Percentiles rank a stretch among this genome's conserved stretches.
phyloP scores from a whole-genome alignment of 2,797 vertebrate genomes.

The Aselliscus stoliczkanus region DNA sequence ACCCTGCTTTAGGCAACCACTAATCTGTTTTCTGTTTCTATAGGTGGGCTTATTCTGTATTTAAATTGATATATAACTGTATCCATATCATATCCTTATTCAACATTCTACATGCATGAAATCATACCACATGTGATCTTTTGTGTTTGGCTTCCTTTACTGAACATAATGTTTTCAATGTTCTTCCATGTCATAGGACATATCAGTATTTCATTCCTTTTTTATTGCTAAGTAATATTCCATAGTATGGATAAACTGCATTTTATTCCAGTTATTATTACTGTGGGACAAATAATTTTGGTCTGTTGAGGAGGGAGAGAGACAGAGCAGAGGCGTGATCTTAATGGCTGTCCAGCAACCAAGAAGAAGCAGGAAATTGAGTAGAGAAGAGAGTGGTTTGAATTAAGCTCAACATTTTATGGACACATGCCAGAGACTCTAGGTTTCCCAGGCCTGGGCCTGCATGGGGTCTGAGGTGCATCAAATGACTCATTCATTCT shows the following conservation, averaged over 20 bases:
- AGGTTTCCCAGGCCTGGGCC: not conserved
- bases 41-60: not conserved
- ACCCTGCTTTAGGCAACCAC: not conserved
- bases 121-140: not conserved
- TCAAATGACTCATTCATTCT: not conserved
- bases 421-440: not conserved
- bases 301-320: not conserved
- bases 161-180: not conserved
- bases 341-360: not conserved
- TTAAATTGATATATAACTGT: not conserved
- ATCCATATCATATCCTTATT: not conserved
- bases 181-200: not conserved
- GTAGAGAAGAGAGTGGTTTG: not conserved
- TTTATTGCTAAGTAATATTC: not conserved
- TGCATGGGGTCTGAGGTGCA: not conserved
- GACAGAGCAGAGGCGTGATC: not conserved
- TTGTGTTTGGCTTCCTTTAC: not conserved
- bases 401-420: not conserved
- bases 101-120: not conserved
- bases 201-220: not conserved
- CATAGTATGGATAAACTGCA: fast-evolving
- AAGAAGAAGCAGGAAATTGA: not conserved
- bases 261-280: not conserved
- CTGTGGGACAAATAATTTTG: not conserved
- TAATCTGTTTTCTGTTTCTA: not conserved